Evolutionary conservation across 1,140 invertebrate species (phyloP), one percentile per base, ranked within the genome.

Genomic region (Drosophila ironensis): DNA sequence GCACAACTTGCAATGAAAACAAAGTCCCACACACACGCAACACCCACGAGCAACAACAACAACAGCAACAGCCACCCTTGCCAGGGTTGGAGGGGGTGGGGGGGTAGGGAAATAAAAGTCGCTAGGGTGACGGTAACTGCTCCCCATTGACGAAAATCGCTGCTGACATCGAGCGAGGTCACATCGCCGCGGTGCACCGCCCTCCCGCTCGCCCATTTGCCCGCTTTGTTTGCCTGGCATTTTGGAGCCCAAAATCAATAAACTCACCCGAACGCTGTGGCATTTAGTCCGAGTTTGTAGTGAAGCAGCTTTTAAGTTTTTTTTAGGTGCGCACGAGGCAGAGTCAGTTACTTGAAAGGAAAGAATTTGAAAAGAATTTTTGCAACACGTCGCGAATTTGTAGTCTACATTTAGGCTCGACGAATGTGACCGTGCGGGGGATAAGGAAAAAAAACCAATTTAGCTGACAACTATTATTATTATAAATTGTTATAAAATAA

Each of bases 91-190:
- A n/a, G n/a, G n/a, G n/a, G n/a, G n/a, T n/a, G n/a, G n/a, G n/a
- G n/a, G n/a, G n/a, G n/a, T n/a, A n/a, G n/a, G n/a, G n/a, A n/a
- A 57, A 40, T 28, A 20, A 45, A 46, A 48, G 38, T 56, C 9
- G 33, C 44, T n/a, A 71, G 70, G 47, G 25, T 28, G 28, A 44
- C 28, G 25, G 35, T 54, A 63, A 30, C 64, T 48, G 44, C 64
- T 53, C 40, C 44, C 64, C 78, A 77, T 78, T 84, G 77, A 78
- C 69, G 53, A 84, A 78, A 78, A 78, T 78, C 51, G 40, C 27
- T 60, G 78, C 59, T 82, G 78, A 84, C 78, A 82, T 50, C 69
- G 51, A 82, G 75, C 78, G 81, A 82, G 78, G 78, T 86, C 78
- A 77, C 30, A 33, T 2, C 56, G 44, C n/a, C n/a, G n/a, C n/a